A percentile compares a stretch with the other conserved stretches of the same genome.
Evolutionary conservation across 2,888 invertebrate species (phyloP).

Genomic region (Mamestra brassicae): DNA sequence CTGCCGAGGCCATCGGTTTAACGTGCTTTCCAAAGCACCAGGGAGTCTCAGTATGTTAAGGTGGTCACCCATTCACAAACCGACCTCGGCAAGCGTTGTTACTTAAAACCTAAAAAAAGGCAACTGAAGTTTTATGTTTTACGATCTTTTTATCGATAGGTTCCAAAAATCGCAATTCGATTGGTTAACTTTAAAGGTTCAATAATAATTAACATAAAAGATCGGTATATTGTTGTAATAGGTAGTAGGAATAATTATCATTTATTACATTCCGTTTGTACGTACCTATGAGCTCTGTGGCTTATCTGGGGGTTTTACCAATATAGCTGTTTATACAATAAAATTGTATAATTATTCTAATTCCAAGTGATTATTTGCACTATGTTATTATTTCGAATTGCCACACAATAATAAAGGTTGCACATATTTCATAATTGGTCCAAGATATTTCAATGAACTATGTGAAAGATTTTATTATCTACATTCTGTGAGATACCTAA

Average conservation of each 20-base stretch:
- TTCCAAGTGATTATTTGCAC: conserved; percentile 15
- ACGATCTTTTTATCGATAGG: neutral
- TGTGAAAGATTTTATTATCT: neutral
- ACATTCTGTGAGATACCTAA: neutral
- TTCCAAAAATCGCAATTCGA: neutral
- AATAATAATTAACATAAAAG: conserved; percentile 4
- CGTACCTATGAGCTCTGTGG: conserved; percentile 18
- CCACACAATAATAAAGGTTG: neutral
- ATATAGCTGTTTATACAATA: conserved; percentile 21
- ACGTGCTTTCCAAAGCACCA: no score
- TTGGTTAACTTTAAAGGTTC: neutral
- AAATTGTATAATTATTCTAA: conserved; percentile 53
- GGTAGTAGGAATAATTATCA: conserved; percentile 22
- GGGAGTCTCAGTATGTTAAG: no score
- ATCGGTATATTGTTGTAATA: conserved; percentile 22
- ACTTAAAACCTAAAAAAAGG: neutral
- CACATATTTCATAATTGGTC: neutral
- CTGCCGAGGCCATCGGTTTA: no score
- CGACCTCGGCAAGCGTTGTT: no score
- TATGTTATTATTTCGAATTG: conserved; percentile 1
- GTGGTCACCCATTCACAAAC: no score
- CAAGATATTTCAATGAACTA: neutral
- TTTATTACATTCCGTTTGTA: conserved; percentile 13
- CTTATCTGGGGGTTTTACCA: conserved; percentile 62
- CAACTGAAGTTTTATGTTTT: neutral